Conservation (phyloP, 2,888 invertebrate genomes). For the Xylota sylvarum region DNA sequence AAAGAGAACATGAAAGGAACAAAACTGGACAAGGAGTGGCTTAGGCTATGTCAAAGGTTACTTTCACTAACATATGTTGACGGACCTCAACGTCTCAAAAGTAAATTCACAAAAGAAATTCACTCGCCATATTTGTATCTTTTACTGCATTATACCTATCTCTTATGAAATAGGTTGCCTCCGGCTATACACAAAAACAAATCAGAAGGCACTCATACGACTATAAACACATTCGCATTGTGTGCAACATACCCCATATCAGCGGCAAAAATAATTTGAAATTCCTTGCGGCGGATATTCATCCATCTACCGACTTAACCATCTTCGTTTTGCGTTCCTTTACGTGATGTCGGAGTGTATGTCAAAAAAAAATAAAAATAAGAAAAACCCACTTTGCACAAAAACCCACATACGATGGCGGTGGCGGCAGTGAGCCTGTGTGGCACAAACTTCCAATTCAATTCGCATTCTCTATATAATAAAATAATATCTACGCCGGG, state of each 20-base stretch:
- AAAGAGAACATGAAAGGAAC: no score
- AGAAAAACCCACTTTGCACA: constrained; percentile 52
- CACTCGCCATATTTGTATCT: not conserved
- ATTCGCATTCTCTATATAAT: constrained; percentile 70
- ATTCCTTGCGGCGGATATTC: constrained; percentile 69
- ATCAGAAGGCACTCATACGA: constrained; percentile 27
- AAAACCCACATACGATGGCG: constrained; percentile 69
- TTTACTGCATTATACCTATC: not conserved
- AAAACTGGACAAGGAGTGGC: not conserved
- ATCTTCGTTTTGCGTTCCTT: constrained; percentile 21
- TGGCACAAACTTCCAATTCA: constrained; percentile 69
- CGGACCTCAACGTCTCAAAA: not conserved
- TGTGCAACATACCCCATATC: constrained; percentile 52
- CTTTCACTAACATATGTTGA: not conserved
- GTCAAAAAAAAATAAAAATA: constrained; percentile 27
- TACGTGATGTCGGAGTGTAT: constrained; percentile 15
- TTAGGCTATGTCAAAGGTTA: not conserved
- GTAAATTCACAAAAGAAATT: constrained; percentile 15
- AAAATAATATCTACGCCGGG: constrained; percentile 69
- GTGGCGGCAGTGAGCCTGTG: constrained; percentile 66
- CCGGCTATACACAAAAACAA: constrained; percentile 15
- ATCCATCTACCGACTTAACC: constrained; percentile 54
- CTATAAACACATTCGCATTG: constrained; percentile 23
- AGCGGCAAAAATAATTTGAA: constrained; percentile 68
- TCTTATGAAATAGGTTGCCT: constrained; percentile 20